Conservation (phyloP, 2,797 vertebrate species). For the Epinephelus malabaricus region DNA sequence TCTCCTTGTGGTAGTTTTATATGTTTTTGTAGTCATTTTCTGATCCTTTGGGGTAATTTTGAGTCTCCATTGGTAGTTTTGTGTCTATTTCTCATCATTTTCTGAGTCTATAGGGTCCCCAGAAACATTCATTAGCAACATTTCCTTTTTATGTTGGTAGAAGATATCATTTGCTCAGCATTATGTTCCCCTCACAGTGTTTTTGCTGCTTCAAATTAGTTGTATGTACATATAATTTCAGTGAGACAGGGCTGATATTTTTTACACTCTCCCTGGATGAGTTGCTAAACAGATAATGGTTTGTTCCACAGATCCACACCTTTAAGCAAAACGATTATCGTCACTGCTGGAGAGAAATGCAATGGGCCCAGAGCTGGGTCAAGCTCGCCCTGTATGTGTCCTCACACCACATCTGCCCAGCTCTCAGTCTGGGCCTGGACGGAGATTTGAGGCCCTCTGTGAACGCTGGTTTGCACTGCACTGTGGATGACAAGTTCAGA, state of each 20-base stretch:
- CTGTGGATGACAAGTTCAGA: conserved; percentile 39
- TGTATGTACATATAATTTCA: too few species aligned
- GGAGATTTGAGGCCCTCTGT: conserved; percentile 49
- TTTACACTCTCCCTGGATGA: conserved; percentile 22
- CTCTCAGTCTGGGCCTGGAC: conserved; percentile 39
- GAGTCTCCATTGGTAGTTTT: too few species aligned
- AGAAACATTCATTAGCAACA: too few species aligned
- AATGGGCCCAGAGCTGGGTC: conserved; percentile 50
- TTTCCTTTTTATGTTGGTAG: too few species aligned
- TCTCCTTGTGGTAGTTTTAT: too few species aligned
- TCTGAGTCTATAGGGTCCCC: too few species aligned
- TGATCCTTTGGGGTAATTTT: too few species aligned
- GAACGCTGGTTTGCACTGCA: conserved; percentile 22
- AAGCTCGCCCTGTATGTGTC: conserved; percentile 51
- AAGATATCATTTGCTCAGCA: too few species aligned
- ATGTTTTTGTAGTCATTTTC: too few species aligned
- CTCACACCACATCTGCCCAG: conserved; percentile 72
- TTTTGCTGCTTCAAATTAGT: too few species aligned
- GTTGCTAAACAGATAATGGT: conserved; percentile 59
- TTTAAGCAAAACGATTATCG: conserved; percentile 79
- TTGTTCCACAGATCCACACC: conserved; percentile 74
- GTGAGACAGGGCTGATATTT: not conserved
- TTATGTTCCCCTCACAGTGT: too few species aligned
- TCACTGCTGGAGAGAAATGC: conserved; percentile 77
- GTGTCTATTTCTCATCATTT: too few species aligned